Conservation (phyloP, 2,113 vertebrate species). For the Eonycteris spelaea region DNA sequence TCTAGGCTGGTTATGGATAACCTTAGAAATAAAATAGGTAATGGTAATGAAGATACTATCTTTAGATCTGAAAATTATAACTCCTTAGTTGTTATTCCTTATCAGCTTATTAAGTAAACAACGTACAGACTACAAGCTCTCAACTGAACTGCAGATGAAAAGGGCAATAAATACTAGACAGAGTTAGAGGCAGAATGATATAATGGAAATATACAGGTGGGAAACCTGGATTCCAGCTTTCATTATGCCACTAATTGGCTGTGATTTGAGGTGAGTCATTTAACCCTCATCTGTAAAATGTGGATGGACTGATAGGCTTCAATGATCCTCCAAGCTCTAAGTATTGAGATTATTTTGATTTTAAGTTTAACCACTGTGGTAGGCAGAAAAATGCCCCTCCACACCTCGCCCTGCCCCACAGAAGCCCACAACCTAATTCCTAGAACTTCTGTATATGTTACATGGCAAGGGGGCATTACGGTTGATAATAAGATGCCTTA, state of each 20-base stretch:
- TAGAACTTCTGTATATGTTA: background rate
- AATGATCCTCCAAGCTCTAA: background rate
- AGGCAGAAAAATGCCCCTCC: background rate
- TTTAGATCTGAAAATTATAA: constrained; percentile 29
- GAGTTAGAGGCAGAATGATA: background rate
- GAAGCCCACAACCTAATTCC: background rate
- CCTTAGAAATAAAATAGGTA: background rate
- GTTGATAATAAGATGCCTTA: background rate
- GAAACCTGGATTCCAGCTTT: background rate
- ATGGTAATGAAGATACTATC: background rate
- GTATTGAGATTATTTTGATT: background rate
- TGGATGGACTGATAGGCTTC: background rate
- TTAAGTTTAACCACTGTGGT: background rate
- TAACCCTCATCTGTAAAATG: background rate
- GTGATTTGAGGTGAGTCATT: background rate
- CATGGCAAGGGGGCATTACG: background rate
- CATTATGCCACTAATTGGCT: background rate
- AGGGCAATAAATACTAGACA: background rate
- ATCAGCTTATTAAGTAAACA: background rate
- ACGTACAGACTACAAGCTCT: background rate
- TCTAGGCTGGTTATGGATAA: background rate
- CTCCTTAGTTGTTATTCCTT: constrained; percentile 4
- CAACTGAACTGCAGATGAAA: background rate
- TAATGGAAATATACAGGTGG: background rate
- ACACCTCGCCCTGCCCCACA: background rate